Percentiles rank a stretch among this genome's conserved stretches.
Evolutionary conservation across 64 coral and sea anemone genomes (phyloP).

Genomic region (Stichodactyla mertensii): DNA sequence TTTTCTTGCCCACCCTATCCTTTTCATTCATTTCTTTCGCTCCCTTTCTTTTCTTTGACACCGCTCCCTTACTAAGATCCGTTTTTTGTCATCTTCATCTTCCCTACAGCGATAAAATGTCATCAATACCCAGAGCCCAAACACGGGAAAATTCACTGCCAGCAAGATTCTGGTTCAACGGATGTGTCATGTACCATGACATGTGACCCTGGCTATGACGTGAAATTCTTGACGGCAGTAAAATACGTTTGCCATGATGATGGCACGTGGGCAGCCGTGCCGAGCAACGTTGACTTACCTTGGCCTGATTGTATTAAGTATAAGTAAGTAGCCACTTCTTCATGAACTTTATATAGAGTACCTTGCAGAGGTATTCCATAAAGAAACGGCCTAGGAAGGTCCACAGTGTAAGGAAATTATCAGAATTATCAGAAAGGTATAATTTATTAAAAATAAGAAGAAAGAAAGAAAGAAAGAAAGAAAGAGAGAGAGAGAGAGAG

Average conservation of each 20-base stretch:
- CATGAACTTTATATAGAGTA: no score
- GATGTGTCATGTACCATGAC: constrained; percentile 41
- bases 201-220: constrained; percentile 57
- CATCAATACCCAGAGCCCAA: constrained; percentile 37
- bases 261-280: constrained; percentile 52
- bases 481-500: no score
- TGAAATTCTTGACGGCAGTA: constrained; percentile 42
- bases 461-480: no score
- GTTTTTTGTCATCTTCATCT: neutral
- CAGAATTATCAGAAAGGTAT: no score
- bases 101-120: constrained; percentile 56
- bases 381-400: no score
- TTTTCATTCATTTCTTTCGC: neutral
- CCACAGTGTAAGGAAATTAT: no score
- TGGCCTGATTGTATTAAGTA: constrained; percentile 70
- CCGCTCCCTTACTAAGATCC: neutral
- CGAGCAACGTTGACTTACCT: neutral
- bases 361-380: no score
- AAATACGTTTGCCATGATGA: constrained; percentile 54
- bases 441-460: no score
- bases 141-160: constrained; percentile 50
- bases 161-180: constrained; percentile 13
- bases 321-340: constrained; percentile 16
- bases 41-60: neutral
- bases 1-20: neutral